A percentile compares a stretch with the other conserved stretches of the same genome.
Evolutionary conservation across 53 echinoderm and acorn worm species (phyloP).

Genomic region (Apostichopus leukothele): DNA sequence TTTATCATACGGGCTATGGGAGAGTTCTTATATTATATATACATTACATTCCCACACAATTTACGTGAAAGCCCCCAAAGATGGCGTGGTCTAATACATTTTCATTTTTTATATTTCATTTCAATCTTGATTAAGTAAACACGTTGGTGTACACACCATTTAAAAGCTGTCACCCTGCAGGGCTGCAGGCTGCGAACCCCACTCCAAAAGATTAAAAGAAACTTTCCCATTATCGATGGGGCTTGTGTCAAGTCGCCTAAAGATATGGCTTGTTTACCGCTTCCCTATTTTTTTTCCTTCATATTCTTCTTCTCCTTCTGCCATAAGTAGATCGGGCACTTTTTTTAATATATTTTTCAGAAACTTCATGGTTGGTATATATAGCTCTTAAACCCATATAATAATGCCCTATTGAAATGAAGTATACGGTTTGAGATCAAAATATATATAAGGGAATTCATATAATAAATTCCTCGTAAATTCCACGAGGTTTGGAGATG

Average conservation of each 20-base stretch:
- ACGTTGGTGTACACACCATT: conserved; percentile 17
- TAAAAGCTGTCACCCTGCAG: conserved; percentile 29
- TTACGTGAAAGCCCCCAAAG: conserved; percentile 23
- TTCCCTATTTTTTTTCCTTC: not conserved
- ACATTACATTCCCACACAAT: not conserved
- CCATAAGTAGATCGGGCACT: conserved; percentile 34
- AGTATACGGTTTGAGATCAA: conserved; percentile 19
- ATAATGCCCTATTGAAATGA: conserved; percentile 19
- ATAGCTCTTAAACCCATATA: conserved; percentile 35
- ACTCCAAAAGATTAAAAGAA: conserved; percentile 38
- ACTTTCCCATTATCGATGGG: conserved; percentile 17
- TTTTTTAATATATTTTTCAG: not conserved
- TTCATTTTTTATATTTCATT: conserved; percentile 1
- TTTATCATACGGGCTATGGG: no score
- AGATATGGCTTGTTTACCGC: conserved; percentile 8
- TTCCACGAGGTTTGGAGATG: conserved; percentile 21
- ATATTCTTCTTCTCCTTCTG: no score
- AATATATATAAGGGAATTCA: not conserved
- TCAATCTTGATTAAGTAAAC: conserved; percentile 45
- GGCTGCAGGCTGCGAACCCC: conserved; percentile 17
- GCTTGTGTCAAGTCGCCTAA: conserved; percentile 30
- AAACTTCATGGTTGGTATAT: conserved; percentile 4
- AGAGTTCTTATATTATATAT: not conserved
- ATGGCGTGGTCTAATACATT: conserved; percentile 28
- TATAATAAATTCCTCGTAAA: not conserved